phyloP scores from a whole-genome alignment of 30 jellyfish, hydroid and myxozoan species.

The Aurelia aurita complex sp. Pacific region DNA sequence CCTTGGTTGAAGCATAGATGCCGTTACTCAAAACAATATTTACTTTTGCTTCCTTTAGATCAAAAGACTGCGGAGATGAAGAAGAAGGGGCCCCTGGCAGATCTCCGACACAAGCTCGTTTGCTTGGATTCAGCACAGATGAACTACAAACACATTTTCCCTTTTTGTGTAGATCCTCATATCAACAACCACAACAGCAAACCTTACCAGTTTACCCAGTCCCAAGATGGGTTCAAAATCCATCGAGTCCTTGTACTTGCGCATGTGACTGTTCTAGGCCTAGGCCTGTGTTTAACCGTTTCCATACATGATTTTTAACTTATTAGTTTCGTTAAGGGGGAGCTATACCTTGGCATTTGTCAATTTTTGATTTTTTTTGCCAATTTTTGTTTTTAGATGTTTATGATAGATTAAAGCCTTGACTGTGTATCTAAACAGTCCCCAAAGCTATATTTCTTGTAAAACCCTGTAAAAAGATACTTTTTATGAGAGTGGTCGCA shows the following conservation, averaged over 20 bases:
- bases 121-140: slow-evolving; percentile 65
- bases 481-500: no score
- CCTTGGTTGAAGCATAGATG: no score
- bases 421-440: no score
- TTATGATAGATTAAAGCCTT: no score
- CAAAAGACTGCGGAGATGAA: slow-evolving; percentile 46
- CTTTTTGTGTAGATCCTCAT: slow-evolving; percentile 59
- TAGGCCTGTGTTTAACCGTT: slow-evolving; percentile 16
- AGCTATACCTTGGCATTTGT: no score
- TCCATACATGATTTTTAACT: not conserved
- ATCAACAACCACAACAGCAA: slow-evolving; percentile 18
- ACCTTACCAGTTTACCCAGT: slow-evolving; percentile 50
- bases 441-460: no score
- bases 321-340: no score
- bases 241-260: slow-evolving; percentile 49
- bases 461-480: no score
- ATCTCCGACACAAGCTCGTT: slow-evolving; percentile 29
- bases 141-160: slow-evolving; percentile 76
- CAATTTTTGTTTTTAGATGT: no score
- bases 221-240: slow-evolving; percentile 68
- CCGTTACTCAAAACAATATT: no score
- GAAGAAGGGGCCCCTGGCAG: slow-evolving; percentile 47
- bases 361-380: no score
- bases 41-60: slow-evolving; percentile 13
- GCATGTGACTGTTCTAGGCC: slow-evolving; percentile 46